Percentiles rank a stretch among this genome's conserved stretches.
These are phyloP conservation scores for Rhinopomastus cyanomelas DNA, from an alignment of 2,113 vertebrate genomes.

Conservation along the genomic window DNA sequence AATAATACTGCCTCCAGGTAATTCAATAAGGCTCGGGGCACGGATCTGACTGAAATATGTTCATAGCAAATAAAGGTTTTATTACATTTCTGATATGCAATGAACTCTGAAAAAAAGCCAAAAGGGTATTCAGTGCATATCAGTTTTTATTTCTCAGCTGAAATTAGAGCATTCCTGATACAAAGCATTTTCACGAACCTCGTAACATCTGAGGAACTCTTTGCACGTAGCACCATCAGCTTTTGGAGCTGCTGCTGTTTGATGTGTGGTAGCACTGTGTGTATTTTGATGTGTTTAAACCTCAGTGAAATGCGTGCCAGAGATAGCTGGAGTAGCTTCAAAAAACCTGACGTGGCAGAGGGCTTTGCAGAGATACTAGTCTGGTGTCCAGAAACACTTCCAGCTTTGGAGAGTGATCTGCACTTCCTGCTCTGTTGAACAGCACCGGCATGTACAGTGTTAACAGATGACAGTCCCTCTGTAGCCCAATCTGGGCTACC, in stretches of 20 bases:
- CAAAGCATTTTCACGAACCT: not conserved
- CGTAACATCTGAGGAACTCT: not conserved
- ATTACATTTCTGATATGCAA: not conserved
- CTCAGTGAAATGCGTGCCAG: not conserved
- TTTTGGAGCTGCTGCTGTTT: not conserved
- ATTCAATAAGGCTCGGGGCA: not conserved
- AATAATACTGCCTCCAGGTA: not conserved
- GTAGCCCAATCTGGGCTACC: not conserved
- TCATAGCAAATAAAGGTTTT: not conserved
- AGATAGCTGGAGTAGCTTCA: not conserved
- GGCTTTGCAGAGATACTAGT: not conserved
- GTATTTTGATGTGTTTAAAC: not conserved
- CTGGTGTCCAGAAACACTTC: not conserved
- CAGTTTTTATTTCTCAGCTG: not conserved
- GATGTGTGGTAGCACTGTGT: not conserved
- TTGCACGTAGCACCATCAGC: not conserved
- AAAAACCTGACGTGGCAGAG: not conserved
- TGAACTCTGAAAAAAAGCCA: not conserved
- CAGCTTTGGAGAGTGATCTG: not conserved
- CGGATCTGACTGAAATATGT: not conserved
- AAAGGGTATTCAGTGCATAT: not conserved
- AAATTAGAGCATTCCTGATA: not conserved
- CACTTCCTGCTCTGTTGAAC: not conserved
- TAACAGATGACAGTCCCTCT: not conserved
- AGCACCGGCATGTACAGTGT: not conserved